Base-by-base conservation (phyloP, 2,113 vertebrate genomes). In the Atractosteus spatula region DNA sequence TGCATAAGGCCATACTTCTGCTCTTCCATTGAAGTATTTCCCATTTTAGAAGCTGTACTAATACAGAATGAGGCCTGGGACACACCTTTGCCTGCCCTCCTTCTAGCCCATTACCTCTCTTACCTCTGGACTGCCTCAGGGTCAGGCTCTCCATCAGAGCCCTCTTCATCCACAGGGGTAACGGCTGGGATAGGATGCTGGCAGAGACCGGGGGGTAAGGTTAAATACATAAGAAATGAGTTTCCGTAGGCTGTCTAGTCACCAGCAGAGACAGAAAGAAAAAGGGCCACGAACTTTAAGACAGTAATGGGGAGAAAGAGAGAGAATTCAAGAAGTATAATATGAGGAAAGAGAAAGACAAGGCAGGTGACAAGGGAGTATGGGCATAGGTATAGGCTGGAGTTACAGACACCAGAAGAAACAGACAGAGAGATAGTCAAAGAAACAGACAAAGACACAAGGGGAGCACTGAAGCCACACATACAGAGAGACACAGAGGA, bases 121-220 rank as follows among this genome's bases (percentile, higher is more conserved):
- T 94, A 99, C 97, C 97, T 97, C 92, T 99, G 96, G 85, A 99
- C 97, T 7, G 97, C 97, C 72, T 99, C 97, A 82, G 97, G 97
- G 69, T 99, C 97, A 0, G 97, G 97, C 82, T 99, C 97, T 77
- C 97, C 96, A 0, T 99, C 97, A 0, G 97, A 99, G 74, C 94
- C 94, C 86, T 99, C 97, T 88, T 99, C 97, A 11, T 99, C 97
- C 90, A 99, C 97, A 0, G 97, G 97, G 79, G 96, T 94, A 62
- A 99, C 97, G 0, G 94, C 96, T 8, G 95, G 92, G 69, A 97
- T 97, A 42, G 96, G 96, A 75, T 93, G 92, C 92, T 93, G 68
- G 61, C 67, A 77, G 68, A 78, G 71, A 16, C 62, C 43, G 47
- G 41, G 62, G 13, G 16, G 29, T 29, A 29, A 29, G 29, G 29